Evolutionary conservation across 1,140 invertebrate species (phyloP).

Genomic region (Saccostrea cuccullata): DNA sequence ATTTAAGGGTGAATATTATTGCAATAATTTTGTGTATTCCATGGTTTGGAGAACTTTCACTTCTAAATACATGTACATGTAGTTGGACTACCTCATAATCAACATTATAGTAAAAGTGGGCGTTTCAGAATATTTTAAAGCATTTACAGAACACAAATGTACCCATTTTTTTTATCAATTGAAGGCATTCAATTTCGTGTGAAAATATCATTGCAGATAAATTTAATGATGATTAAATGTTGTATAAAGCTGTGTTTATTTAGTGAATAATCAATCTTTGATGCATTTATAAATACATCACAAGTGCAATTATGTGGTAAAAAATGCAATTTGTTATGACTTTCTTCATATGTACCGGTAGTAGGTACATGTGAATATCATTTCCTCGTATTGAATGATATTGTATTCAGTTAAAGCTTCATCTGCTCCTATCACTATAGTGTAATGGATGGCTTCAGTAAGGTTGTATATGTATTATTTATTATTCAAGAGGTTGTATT

Average conservation of each 20-base stretch:
- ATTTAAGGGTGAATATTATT: no score
- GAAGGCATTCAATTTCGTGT: not conserved
- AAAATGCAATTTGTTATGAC: not conserved
- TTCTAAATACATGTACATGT: not conserved
- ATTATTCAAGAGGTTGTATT: slow-evolving; percentile 35
- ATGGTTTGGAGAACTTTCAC: no score
- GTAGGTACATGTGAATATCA: not conserved
- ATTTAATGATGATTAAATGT: no score
- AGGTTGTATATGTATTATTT: not conserved
- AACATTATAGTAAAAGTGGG: not conserved
- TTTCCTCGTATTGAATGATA: not conserved
- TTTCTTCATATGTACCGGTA: not conserved
- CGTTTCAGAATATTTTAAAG: not conserved
- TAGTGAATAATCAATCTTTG: not conserved
- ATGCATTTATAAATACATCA: not conserved
- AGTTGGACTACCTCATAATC: not conserved
- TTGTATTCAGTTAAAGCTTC: not conserved
- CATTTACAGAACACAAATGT: not conserved
- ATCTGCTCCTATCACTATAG: not conserved
- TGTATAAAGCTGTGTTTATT: no score
- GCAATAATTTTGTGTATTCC: no score
- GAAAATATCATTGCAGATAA: no score
- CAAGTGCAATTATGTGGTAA: slow-evolving; percentile 11
- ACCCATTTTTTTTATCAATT: no score
- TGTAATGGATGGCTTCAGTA: not conserved